These are phyloP conservation scores for Cavia aperea DNA, from an alignment of 2,113 vertebrate species.

Conservation along the genomic window DNA sequence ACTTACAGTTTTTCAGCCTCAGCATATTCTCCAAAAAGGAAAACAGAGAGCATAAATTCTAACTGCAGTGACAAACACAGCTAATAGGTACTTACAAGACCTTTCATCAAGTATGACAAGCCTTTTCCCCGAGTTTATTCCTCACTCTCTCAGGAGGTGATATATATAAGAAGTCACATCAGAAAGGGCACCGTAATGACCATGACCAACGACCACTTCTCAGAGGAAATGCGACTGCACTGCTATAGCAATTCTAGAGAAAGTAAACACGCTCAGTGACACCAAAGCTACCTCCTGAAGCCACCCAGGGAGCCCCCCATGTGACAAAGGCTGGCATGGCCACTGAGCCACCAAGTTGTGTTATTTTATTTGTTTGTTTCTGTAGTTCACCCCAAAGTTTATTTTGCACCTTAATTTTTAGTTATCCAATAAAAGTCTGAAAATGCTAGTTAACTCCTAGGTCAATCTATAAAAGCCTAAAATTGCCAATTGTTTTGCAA, in stretches of 20 bases:
- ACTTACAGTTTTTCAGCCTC: conserved; percentile 12
- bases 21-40: conserved; percentile 23
- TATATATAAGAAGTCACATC: conserved; percentile 14
- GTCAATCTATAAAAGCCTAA: conserved; percentile 12
- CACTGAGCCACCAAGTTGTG: not conserved
- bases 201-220: conserved; percentile 4
- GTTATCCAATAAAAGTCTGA: not conserved
- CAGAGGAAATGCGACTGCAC: conserved; percentile 7
- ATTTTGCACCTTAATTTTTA: conserved; percentile 1
- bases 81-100: conserved; percentile 26
- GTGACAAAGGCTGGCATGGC: not conserved
- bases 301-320: not conserved
- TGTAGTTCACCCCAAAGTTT: not conserved
- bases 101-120: conserved; percentile 4
- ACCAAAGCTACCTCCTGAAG: not conserved
- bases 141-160: not conserved
- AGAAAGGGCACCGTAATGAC: not conserved
- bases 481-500: conserved; percentile 14
- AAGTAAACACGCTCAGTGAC: not conserved
- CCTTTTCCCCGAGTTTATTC: conserved; percentile 23
- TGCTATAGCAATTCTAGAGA: conserved; percentile 12
- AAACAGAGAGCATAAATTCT: conserved; percentile 26
- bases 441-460: conserved; percentile 15
- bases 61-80: conserved; percentile 14
- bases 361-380: not conserved